Conservation (phyloP, 2,888 invertebrate genomes). For the Drosophila falleni region DNA sequence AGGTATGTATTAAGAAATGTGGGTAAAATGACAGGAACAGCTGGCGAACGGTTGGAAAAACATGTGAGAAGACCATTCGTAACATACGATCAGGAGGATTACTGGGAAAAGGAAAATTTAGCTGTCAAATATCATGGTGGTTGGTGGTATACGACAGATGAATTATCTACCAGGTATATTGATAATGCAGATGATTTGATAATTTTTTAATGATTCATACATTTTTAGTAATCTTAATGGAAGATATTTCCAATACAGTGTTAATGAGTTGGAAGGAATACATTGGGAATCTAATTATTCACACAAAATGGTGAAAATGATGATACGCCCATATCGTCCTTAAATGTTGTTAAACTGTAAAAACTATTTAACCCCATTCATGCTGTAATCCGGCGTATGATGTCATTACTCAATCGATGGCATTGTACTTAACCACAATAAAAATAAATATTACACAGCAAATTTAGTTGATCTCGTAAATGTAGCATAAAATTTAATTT, state of each 20-base stretch:
- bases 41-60: background rate
- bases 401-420: background rate
- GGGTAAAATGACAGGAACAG: background rate
- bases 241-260: background rate
- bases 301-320: background rate
- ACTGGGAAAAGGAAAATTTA: background rate
- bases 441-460: background rate
- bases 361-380: background rate
- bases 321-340: background rate
- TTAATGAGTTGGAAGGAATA: background rate
- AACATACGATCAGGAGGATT: background rate
- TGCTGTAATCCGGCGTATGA: background rate
- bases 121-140: background rate
- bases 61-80: background rate
- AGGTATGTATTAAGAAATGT: background rate
- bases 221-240: background rate
- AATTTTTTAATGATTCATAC: background rate
- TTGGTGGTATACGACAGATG: background rate
- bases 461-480: background rate
- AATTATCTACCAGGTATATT: background rate
- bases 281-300: background rate
- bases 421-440: background rate
- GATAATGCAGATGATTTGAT: background rate
- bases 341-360: background rate
- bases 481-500: conserved; percentile 60